Conservation (phyloP, 2,888 invertebrate genomes). For the Parthenolecanium corni region DNA sequence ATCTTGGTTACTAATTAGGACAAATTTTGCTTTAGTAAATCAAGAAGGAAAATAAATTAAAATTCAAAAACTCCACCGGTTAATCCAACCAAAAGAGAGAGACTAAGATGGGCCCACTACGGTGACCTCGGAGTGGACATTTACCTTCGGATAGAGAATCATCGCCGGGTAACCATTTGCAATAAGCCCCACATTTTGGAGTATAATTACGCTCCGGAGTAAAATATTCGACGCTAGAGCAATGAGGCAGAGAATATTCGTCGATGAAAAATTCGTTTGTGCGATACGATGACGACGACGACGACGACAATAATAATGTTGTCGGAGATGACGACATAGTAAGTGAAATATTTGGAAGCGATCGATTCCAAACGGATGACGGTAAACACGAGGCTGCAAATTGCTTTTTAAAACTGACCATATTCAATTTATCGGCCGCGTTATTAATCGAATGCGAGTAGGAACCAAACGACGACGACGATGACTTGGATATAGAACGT, state of each 20-base stretch:
- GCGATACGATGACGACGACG: background rate
- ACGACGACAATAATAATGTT: too few relatives aligned
- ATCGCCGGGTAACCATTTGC: conserved; percentile 18
- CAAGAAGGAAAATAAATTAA: too few relatives aligned
- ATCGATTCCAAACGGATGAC: conserved; percentile 20
- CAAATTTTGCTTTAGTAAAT: too few relatives aligned
- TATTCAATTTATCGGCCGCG: conserved; percentile 5
- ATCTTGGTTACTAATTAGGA: too few relatives aligned
- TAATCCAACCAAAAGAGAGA: background rate
- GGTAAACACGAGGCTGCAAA: conserved; percentile 24
- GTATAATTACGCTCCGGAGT: conserved; percentile 18
- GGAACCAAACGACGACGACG: background rate
- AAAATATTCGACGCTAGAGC: conserved; percentile 24
- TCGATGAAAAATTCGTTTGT: background rate
- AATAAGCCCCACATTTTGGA: conserved; percentile 20
- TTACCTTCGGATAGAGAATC: conserved; percentile 17
- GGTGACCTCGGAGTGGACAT: background rate
- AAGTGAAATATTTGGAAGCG: conserved; percentile 12
- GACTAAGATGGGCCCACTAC: too few relatives aligned
- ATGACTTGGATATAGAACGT: background rate
- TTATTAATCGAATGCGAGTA: background rate
- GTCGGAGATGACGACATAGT: too few relatives aligned
- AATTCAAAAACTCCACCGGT: conserved; percentile 1
- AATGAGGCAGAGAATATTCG: background rate
- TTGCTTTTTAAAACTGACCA: conserved; percentile 12